Percentiles rank a stretch among this genome's conserved stretches.
Evolutionary conservation across 2,113 vertebrate species (phyloP).

Genomic region (Bujurquina vittata): DNA sequence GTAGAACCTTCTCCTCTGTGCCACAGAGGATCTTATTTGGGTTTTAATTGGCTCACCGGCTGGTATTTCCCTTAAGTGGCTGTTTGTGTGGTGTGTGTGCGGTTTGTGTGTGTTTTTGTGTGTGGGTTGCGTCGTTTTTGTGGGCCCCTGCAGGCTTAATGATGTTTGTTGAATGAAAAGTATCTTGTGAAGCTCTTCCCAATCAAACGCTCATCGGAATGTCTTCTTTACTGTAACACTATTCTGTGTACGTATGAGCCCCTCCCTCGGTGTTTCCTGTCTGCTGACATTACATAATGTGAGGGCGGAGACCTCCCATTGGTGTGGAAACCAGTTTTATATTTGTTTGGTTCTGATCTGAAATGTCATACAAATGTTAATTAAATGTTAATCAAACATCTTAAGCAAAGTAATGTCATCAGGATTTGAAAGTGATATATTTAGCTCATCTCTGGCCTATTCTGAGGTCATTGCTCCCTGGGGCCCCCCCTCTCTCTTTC

Average conservation of each 20-base stretch:
- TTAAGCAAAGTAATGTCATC: slow-evolving; percentile 65
- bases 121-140: background rate
- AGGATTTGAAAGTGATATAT: slow-evolving; percentile 59
- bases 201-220: slow-evolving; percentile 64
- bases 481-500: slow-evolving; percentile 37
- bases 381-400: slow-evolving; percentile 82
- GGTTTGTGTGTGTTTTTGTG: background rate
- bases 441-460: slow-evolving; percentile 52
- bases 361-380: slow-evolving; percentile 84
- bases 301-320: background rate
- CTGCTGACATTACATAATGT: background rate
- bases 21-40: slow-evolving; percentile 58
- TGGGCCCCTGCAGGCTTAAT: slow-evolving; percentile 47
- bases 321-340: slow-evolving; percentile 19
- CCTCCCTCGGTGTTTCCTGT: slow-evolving; percentile 2
- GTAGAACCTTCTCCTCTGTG: slow-evolving; percentile 39
- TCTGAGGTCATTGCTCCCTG: slow-evolving; percentile 64
- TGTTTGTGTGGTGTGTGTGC: slow-evolving; percentile 19
- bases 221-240: slow-evolving; percentile 19
- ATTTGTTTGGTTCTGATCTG: slow-evolving; percentile 54
- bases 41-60: slow-evolving; percentile 74
- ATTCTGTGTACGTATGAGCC: background rate
- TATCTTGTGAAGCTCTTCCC: slow-evolving; percentile 8
- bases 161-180: slow-evolving; percentile 63
- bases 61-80: slow-evolving; percentile 55